Conservation (phyloP, 1,140 invertebrate species). For the Orius insidiosus region DNA sequence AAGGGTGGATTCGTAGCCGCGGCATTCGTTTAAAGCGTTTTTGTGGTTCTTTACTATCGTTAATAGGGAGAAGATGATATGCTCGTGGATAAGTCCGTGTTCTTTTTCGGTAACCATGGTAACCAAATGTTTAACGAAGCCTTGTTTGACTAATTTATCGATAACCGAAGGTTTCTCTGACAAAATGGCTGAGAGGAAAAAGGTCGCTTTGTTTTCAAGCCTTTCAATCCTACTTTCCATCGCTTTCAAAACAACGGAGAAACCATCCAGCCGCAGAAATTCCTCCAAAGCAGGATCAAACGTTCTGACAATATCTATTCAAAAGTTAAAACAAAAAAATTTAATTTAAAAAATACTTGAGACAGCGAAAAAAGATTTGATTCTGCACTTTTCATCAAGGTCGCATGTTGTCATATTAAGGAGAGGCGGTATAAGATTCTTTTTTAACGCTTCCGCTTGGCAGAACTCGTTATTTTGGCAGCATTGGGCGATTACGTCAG, state of each 20-base stretch:
- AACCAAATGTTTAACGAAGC: constrained; percentile 11
- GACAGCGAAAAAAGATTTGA: constrained; percentile 15
- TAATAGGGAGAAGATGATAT: background rate
- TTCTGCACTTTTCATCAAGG: constrained; percentile 5
- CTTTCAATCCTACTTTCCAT: constrained; percentile 9
- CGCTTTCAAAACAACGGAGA: constrained; percentile 9
- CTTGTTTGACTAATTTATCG: constrained; percentile 8
- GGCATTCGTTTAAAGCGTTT: constrained; percentile 6
- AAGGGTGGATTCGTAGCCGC: constrained; percentile 1
- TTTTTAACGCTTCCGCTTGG: constrained; percentile 9
- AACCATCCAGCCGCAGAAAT: constrained; percentile 14
- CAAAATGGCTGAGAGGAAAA: constrained; percentile 6
- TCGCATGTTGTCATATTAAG: constrained; percentile 8
- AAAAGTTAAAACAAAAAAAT: background rate
- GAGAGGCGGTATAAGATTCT: constrained; percentile 1
- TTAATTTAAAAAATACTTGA: constrained; percentile 8
- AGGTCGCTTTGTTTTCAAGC: constrained; percentile 10
- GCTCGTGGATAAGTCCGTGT: constrained; percentile 2
- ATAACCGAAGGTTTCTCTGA: background rate
- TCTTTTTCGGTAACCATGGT: background rate
- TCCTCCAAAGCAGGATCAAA: constrained; percentile 6
- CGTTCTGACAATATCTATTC: constrained; percentile 12
- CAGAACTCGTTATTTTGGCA: constrained; percentile 15
- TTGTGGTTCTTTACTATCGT: constrained; percentile 7
- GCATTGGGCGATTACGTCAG: constrained; percentile 14